A percentile compares a stretch with the other conserved stretches of the same genome.
Evolutionary conservation across 2,888 invertebrate genomes (phyloP).

Genomic region (Lymantria monacha): DNA sequence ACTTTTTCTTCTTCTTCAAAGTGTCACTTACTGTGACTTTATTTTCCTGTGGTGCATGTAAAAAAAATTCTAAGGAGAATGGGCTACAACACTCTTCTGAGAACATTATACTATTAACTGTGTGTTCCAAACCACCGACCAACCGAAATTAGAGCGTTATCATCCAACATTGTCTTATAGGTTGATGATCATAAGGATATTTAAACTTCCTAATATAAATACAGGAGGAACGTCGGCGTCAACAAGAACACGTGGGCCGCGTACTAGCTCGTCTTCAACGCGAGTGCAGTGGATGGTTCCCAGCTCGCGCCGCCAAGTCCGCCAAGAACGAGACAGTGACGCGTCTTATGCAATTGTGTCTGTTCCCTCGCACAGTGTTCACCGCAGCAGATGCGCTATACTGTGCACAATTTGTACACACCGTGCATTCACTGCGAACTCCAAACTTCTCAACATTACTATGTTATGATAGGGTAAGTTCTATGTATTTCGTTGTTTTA

Average conservation of each 20-base stretch:
- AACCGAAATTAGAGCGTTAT: too few species aligned
- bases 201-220: too few species aligned
- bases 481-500: not conserved
- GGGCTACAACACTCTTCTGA: too few species aligned
- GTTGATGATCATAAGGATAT: too few species aligned
- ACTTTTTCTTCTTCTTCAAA: too few species aligned
- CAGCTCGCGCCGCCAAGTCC: conserved; percentile 91
- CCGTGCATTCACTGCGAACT: conserved; percentile 96
- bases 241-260: conserved; percentile 96
- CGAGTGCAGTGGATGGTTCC: conserved; percentile 94
- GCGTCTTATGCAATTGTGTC: conserved; percentile 96
- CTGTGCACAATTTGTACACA: conserved; percentile 98
- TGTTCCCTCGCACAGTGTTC: conserved; percentile 98
- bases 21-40: too few species aligned
- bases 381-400: conserved; percentile 98
- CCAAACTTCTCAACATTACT: conserved; percentile 98
- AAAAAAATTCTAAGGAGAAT: too few species aligned
- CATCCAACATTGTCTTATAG: too few species aligned
- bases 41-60: too few species aligned
- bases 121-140: too few species aligned
- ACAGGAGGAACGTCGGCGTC: conserved; percentile 95
- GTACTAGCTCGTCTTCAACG: conserved; percentile 88
- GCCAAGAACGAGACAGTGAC: conserved; percentile 98
- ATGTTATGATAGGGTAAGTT: conserved; percentile 95
- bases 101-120: too few species aligned